Conservation (phyloP, 2,797 vertebrate genomes). For the Pygocentrus nattereri region DNA sequence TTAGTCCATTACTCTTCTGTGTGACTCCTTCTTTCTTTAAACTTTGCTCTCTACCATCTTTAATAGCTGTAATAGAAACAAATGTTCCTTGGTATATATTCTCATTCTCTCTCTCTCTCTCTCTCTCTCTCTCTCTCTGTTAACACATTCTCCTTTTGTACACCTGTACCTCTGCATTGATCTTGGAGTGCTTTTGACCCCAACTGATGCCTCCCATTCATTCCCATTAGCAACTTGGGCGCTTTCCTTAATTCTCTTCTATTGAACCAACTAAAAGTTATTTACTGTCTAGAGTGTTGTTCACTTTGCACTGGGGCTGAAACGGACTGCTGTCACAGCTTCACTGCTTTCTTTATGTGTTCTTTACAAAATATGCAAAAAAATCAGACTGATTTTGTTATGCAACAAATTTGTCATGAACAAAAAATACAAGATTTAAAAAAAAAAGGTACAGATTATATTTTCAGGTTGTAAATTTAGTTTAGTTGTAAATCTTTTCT, state of each 20-base stretch:
- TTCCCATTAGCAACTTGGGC: slow-evolving; percentile 81
- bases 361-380: background rate
- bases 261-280: slow-evolving; percentile 80
- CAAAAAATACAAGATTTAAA: too few relatives aligned
- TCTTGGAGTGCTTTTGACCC: slow-evolving; percentile 80
- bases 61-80: slow-evolving; percentile 81
- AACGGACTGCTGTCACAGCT: slow-evolving; percentile 31
- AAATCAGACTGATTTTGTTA: too few relatives aligned
- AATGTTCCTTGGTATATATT: slow-evolving; percentile 61
- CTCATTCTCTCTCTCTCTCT: slow-evolving; percentile 10
- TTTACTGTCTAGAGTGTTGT: slow-evolving; percentile 74
- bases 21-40: slow-evolving; percentile 60
- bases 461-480: background rate
- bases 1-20: slow-evolving; percentile 71
- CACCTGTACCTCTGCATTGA: slow-evolving; percentile 81
- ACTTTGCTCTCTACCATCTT: slow-evolving; percentile 58
- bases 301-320: slow-evolving; percentile 23
- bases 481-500: too few relatives aligned
- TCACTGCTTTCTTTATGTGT: background rate
- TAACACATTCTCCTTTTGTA: slow-evolving; percentile 65
- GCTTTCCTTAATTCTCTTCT: slow-evolving; percentile 80
- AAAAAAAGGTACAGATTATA: background rate
- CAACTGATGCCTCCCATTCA: slow-evolving; percentile 80
- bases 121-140: slow-evolving; percentile 43
- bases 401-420: too few relatives aligned